These are phyloP conservation scores for Blennius ocellaris DNA, from an alignment of 2,113 vertebrate genomes.

Conservation along the genomic window DNA sequence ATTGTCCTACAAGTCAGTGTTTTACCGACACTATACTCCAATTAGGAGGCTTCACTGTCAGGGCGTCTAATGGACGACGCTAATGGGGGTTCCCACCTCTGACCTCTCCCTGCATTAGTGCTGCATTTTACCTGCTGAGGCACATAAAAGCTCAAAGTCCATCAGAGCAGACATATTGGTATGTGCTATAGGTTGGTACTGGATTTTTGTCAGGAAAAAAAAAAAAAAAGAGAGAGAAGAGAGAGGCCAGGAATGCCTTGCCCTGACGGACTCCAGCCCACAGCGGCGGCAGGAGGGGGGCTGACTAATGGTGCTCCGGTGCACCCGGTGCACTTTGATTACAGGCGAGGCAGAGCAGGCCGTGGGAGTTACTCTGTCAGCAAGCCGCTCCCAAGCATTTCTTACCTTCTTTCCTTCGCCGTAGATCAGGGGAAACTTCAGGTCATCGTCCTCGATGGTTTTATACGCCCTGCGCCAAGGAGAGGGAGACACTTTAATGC, in stretches of 20 bases:
- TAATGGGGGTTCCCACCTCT: neutral
- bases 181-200: conserved; percentile 4
- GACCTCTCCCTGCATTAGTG: neutral
- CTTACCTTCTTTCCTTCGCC: conserved; percentile 98
- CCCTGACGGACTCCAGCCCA: conserved; percentile 17
- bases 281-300: neutral
- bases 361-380: conserved; percentile 42
- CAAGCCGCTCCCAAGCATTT: neutral
- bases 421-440: conserved; percentile 97
- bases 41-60: conserved; percentile 4
- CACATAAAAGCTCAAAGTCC: conserved; percentile 4
- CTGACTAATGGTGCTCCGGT: conserved; percentile 50
- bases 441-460: conserved; percentile 93
- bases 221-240: neutral
- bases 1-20: neutral
- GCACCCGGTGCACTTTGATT: conserved; percentile 53
- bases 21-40: neutral
- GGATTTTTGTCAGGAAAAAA: conserved; percentile 19
- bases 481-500: conserved; percentile 58
- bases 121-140: neutral
- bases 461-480: conserved; percentile 92
- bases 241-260: conserved; percentile 31
- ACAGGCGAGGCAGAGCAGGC: conserved; percentile 41
- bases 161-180: conserved; percentile 5
- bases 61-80: neutral